Percentiles rank a stretch among this genome's conserved stretches.
phyloP scores from a whole-genome alignment of 2,888 invertebrate genomes.

The Graphium colonna region DNA sequence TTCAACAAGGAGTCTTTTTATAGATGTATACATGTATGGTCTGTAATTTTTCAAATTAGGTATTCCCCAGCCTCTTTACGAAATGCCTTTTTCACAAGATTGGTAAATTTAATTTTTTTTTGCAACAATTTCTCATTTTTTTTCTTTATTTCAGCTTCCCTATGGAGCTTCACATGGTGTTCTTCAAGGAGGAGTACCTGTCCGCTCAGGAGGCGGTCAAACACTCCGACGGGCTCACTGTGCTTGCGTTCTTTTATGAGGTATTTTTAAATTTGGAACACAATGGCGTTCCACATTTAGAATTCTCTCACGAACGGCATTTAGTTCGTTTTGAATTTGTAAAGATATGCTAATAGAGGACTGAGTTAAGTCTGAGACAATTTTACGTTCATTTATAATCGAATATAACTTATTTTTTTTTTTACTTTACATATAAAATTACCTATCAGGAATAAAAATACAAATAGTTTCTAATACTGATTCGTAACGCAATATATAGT shows the following conservation, averaged over 20 bases:
- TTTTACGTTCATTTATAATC: background rate
- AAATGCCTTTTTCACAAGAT: too few species aligned
- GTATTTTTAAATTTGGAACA: conserved; percentile 51
- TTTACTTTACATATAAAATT: too few species aligned
- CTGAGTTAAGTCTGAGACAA: background rate
- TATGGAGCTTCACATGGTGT: conserved; percentile 89
- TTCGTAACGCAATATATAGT: too few species aligned
- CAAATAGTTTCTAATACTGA: too few species aligned
- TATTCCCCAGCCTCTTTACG: too few species aligned
- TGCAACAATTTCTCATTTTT: too few species aligned
- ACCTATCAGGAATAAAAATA: too few species aligned
- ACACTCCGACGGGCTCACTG: conserved; percentile 86
- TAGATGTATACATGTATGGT: too few species aligned
- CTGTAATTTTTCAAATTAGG: too few species aligned
- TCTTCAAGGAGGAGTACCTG: conserved; percentile 84
- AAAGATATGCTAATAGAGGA: background rate
- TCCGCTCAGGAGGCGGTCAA: conserved; percentile 81
- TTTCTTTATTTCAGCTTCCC: conserved; percentile 82
- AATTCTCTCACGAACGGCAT: background rate
- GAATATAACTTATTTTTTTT: background rate
- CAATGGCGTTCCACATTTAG: conserved; percentile 4
- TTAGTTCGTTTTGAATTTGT: background rate
- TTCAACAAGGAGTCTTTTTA: too few species aligned
- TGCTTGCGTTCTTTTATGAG: conserved; percentile 89
- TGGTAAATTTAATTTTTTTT: too few species aligned